These are phyloP conservation scores for Phoebastria nigripes DNA, from an alignment of 2,797 vertebrate genomes.

Conservation along the genomic window DNA sequence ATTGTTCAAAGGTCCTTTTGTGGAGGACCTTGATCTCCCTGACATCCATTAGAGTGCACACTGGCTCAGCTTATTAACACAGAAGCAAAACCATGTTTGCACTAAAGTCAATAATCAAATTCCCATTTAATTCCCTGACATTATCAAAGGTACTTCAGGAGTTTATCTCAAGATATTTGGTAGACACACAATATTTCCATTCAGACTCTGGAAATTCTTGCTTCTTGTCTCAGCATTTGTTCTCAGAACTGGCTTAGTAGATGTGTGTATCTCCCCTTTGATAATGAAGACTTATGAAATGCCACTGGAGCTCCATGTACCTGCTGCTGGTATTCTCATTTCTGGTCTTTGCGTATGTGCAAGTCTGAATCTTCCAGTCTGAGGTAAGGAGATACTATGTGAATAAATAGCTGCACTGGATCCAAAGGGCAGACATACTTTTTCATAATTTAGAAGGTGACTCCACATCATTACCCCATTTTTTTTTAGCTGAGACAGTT, in stretches of 20 bases:
- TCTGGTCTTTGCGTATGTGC: neutral
- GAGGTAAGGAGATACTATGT: neutral
- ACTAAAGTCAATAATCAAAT: neutral
- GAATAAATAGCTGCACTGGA: neutral
- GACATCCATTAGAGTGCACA: neutral
- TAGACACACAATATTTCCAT: conserved; percentile 9
- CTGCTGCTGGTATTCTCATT: neutral
- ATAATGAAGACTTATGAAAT: conserved; percentile 10
- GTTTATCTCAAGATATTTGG: conserved; percentile 21
- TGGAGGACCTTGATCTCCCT: conserved; percentile 7
- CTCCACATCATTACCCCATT: neutral
- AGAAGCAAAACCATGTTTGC: neutral
- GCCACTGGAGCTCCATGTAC: neutral
- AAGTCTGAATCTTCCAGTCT: neutral
- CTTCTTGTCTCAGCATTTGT: neutral
- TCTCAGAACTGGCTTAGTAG: neutral
- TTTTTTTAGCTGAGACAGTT: neutral
- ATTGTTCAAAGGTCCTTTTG: conserved; percentile 6
- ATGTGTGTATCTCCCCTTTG: neutral
- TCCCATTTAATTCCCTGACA: neutral
- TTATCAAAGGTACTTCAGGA: conserved; percentile 28
- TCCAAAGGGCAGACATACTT: neutral
- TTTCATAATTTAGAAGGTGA: neutral
- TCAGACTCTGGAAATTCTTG: conserved; percentile 4
- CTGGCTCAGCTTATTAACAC: neutral